Conservation (phyloP, 2,797 vertebrate species). For the Spinus olivaceus region DNA sequence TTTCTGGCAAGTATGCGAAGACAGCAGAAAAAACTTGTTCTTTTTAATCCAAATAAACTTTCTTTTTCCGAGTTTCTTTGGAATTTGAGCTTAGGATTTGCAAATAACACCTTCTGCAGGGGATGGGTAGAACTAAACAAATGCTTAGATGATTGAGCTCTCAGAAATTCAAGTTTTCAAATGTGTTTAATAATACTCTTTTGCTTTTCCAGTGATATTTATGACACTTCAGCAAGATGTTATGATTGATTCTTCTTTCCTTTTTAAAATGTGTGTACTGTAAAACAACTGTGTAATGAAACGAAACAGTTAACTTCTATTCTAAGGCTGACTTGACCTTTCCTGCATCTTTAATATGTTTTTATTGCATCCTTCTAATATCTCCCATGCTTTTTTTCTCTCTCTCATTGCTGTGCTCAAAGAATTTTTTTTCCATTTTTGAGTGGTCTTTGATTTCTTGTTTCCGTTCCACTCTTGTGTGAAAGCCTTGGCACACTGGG, state of each 20-base stretch:
- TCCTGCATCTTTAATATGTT: background rate
- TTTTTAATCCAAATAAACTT: background rate
- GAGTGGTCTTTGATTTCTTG: background rate
- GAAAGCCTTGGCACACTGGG: background rate
- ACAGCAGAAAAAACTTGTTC: background rate
- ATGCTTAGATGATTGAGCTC: background rate
- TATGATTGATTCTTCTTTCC: background rate
- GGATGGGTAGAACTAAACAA: background rate
- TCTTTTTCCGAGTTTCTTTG: background rate
- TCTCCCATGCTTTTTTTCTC: background rate
- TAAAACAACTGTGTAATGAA: background rate
- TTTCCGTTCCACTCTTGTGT: background rate
- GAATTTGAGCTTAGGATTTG: background rate
- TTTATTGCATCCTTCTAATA: background rate
- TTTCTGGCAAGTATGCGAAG: background rate
- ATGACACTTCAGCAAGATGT: background rate
- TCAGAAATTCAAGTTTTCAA: background rate
- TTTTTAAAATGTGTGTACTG: background rate
- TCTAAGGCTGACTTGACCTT: background rate
- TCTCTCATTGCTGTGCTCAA: background rate
- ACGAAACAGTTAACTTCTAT: background rate
- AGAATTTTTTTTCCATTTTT: background rate
- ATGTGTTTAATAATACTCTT: background rate
- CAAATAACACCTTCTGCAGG: background rate
- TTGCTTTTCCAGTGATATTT: background rate